Percentiles rank a stretch among this genome's conserved stretches.
Evolutionary conservation across 2,797 vertebrate species (phyloP).

Genomic region (Lacerta agilis): DNA sequence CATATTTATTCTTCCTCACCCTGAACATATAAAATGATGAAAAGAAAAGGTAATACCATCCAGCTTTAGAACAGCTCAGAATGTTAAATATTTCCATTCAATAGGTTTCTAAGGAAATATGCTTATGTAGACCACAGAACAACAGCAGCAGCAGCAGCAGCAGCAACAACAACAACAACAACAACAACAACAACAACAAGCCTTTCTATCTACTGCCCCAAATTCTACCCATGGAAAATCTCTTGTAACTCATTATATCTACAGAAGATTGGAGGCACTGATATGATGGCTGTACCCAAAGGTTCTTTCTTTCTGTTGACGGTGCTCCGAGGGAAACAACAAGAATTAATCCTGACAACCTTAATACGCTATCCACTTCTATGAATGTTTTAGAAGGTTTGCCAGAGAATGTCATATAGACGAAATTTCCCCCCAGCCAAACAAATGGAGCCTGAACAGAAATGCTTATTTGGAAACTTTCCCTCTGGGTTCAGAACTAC

Average conservation of each 20-base stretch:
- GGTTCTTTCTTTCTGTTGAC: constrained; percentile 15
- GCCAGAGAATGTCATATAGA: neutral
- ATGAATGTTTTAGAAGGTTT: neutral
- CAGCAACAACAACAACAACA: neutral
- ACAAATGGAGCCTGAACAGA: neutral
- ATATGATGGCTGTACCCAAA: neutral
- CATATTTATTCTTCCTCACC: neutral
- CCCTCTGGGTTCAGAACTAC: constrained; percentile 9
- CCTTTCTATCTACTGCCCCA: neutral
- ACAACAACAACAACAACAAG: too few species aligned
- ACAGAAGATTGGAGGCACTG: neutral
- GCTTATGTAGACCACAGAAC: neutral
- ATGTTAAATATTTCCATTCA: constrained; percentile 3
- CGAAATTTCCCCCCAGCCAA: neutral
- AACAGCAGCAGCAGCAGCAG: neutral
- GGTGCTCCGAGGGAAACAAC: constrained; percentile 22
- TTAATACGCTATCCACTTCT: neutral
- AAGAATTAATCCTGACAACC: constrained; percentile 28
- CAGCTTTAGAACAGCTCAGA: neutral
- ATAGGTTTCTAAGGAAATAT: neutral
- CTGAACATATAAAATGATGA: neutral
- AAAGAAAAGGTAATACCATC: neutral
- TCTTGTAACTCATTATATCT: neutral
- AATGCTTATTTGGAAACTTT: neutral
- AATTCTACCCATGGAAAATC: neutral